A percentile compares a stretch with the other conserved stretches of the same genome.
Evolutionary conservation across 1,140 invertebrate genomes (phyloP).

Genomic region (Dermatophagoides farinae): DNA sequence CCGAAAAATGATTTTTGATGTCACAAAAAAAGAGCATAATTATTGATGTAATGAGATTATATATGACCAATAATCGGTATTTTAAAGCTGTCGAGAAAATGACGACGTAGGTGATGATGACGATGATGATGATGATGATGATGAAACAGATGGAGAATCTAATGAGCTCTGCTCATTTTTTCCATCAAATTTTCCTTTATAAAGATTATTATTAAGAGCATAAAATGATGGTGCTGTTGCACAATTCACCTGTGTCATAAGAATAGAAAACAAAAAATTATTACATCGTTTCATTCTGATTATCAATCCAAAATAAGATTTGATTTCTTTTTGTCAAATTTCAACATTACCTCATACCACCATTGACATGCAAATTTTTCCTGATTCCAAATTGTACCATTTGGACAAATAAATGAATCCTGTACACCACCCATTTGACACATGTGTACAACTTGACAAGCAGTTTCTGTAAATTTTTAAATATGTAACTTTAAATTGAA

Average conservation of each 20-base stretch:
- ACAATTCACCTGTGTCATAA: constrained; percentile 30
- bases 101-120: constrained; percentile 36
- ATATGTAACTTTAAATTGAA: constrained; percentile 14
- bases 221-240: constrained; percentile 21
- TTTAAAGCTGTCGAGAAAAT: constrained; percentile 28
- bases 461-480: constrained; percentile 48
- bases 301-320: not conserved
- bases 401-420: constrained; percentile 34
- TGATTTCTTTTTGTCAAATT: not conserved
- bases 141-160: not conserved
- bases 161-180: constrained; percentile 1
- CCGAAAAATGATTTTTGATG: no score
- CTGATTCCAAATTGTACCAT: constrained; percentile 34
- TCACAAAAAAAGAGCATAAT: no score
- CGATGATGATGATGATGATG: constrained; percentile 28
- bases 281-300: not conserved
- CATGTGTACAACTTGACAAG: constrained; percentile 52
- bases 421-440: constrained; percentile 30
- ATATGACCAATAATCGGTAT: no score
- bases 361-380: constrained; percentile 33
- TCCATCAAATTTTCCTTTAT: constrained; percentile 14
- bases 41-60: no score
- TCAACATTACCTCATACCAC: constrained; percentile 26
- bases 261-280: not conserved
- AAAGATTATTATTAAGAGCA: constrained; percentile 25